A percentile compares a stretch with the other conserved stretches of the same genome.
Evolutionary conservation across 2,797 vertebrate genomes (phyloP).

Genomic region (Somateria mollissima): DNA sequence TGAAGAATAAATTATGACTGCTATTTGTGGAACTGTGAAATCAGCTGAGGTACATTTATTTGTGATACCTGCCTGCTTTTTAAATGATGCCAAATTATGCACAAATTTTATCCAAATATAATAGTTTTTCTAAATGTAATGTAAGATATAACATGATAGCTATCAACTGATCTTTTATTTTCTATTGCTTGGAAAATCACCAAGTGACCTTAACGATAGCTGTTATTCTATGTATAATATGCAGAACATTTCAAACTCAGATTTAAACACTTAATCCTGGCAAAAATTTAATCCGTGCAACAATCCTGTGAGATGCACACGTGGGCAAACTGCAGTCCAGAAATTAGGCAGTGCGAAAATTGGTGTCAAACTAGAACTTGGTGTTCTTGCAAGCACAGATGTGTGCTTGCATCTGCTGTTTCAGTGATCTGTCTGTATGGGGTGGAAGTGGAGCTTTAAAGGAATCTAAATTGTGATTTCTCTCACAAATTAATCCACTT

Average conservation of each 20-base stretch:
- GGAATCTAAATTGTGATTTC: neutral
- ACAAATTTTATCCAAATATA: neutral
- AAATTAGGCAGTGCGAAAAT: neutral
- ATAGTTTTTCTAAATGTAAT: neutral
- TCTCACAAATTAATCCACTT: neutral
- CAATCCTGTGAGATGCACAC: neutral
- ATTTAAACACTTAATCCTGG: neutral
- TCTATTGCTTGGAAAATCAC: neutral
- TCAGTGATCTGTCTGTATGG: neutral
- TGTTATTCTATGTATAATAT: neutral
- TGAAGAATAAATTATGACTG: neutral
- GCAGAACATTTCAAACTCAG: neutral
- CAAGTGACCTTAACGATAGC: conserved; percentile 10
- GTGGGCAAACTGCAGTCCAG: neutral
- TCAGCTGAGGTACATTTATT: neutral
- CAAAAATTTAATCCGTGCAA: neutral
- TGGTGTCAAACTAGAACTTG: neutral
- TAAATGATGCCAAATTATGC: neutral
- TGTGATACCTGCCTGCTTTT: neutral
- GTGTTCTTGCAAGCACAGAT: neutral
- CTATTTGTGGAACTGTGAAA: neutral
- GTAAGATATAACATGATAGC: neutral
- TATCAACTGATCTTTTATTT: conserved; percentile 10
- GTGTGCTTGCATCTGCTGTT: neutral
- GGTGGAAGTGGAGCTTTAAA: neutral